phyloP scores from a whole-genome alignment of 2,888 invertebrate genomes.

The Conomelus anceps region DNA sequence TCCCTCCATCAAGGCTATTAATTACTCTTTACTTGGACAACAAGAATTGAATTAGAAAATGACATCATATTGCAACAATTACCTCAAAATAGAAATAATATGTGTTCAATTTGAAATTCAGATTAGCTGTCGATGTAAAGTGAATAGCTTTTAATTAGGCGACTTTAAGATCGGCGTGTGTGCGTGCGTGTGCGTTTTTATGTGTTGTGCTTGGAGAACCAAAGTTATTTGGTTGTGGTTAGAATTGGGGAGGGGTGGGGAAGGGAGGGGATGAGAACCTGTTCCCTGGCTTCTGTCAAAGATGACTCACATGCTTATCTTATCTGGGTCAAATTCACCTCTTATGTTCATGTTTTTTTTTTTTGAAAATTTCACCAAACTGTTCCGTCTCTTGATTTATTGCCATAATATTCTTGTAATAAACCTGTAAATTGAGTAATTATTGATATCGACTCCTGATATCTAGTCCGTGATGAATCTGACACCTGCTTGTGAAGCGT shows the following conservation, averaged over 20 bases:
- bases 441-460: neutral
- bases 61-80: neutral
- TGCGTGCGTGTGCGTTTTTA: neutral
- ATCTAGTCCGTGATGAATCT: neutral
- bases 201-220: neutral
- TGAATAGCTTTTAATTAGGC: neutral
- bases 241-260: neutral
- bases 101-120: neutral
- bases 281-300: neutral
- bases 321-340: neutral
- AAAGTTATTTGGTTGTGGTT: neutral
- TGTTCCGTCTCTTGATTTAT: neutral
- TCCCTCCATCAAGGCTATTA: no score
- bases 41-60: neutral
- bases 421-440: neutral
- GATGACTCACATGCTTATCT: neutral
- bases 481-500: neutral
- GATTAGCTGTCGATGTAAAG: neutral
- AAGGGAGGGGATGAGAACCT: neutral
- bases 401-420: neutral
- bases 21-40: neutral
- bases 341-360: neutral
- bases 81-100: neutral
- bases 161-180: neutral
- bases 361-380: neutral